Base-by-base conservation (phyloP, 37 sponge, comb jelly and placozoan genomes). In the Ianthella basta region DNA sequence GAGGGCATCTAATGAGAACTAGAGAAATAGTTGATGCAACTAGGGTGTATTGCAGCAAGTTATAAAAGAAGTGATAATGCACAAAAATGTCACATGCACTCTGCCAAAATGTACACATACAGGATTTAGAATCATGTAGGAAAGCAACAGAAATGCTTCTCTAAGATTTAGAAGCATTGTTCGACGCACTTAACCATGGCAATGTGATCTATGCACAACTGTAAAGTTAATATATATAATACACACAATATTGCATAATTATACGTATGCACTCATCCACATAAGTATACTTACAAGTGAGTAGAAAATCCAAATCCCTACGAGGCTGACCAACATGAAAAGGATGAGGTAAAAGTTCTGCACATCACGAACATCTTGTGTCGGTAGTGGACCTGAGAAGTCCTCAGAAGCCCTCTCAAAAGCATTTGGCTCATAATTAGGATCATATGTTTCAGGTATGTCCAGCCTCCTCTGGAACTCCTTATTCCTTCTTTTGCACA, bases 301-400 rank as follows among this genome's bases (percentile, higher is more conserved):
- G 27, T 54, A 78, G 6, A 78, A 56, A 23, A 56, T 81, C 32
- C 56, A 81, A 15, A 53, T 38, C 82, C 53, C 38, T 34, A 55
- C 56, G 4, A 30, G 34, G 34, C 70, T 69, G 53, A n/a, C 37
- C 25, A 75, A 44, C 78, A 75, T 75, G 20, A 75, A 44, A 2
- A 36, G n/a, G 54, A 75, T 75, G n/a, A 75, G n/a, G 25, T 36
- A 75, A 41, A 75, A 75, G 0, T 24, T 75, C 54, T 75, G 78
- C 21, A 75, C 78, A 41, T 75, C 78, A 18, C 78, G 78, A 75
- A 75, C 78, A 75, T 75, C 78, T 13, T 41, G 53, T 8, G 23
- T 53, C 2, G 44, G 78, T 4, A 75, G 53, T 24, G 32, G 23
- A 14, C 78, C 78, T 4, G 44, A 39, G 39, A 53, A 75, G 39